These are phyloP conservation scores for Folsomia candida DNA, from an alignment of 2,888 invertebrate genomes.

Conservation along the genomic window DNA sequence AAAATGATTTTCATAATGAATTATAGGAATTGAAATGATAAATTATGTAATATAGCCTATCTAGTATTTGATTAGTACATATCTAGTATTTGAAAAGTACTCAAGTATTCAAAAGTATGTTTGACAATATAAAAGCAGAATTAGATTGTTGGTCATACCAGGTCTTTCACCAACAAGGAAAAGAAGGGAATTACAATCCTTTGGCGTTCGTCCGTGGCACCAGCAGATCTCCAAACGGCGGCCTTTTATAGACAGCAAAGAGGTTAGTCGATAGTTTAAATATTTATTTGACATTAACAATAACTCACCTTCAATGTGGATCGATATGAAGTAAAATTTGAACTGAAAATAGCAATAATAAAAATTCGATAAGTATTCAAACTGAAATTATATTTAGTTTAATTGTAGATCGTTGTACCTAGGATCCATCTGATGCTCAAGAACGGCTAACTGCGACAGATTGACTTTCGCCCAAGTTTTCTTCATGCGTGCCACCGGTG, in stretches of 20 bases:
- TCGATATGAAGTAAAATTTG: constrained; percentile 82
- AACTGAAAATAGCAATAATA: no score
- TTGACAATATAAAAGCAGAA: no score
- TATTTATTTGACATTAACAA: neutral
- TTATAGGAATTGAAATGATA: no score
- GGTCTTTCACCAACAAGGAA: constrained; percentile 60
- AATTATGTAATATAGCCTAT: no score
- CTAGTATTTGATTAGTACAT: no score
- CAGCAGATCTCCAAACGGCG: constrained; percentile 54
- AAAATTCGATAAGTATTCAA: no score
- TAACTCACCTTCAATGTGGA: constrained; percentile 70
- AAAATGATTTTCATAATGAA: no score
- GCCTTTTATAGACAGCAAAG: constrained; percentile 52
- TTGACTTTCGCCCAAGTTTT: constrained; percentile 82
- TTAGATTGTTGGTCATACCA: no score
- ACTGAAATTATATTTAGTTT: no score
- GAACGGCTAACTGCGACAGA: constrained; percentile 75
- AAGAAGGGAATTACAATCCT: constrained; percentile 61
- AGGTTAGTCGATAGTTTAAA: neutral
- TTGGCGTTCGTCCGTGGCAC: constrained; percentile 51
- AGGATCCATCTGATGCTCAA: constrained; percentile 88
- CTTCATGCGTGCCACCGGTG: constrained; percentile 58
- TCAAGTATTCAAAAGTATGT: no score
- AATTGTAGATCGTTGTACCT: no score
- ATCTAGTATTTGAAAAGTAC: no score